Evolutionary conservation across 2,797 vertebrate genomes (phyloP), one percentile per base, ranked within the genome.

Genomic region (Hemitrygon akajei): DNA sequence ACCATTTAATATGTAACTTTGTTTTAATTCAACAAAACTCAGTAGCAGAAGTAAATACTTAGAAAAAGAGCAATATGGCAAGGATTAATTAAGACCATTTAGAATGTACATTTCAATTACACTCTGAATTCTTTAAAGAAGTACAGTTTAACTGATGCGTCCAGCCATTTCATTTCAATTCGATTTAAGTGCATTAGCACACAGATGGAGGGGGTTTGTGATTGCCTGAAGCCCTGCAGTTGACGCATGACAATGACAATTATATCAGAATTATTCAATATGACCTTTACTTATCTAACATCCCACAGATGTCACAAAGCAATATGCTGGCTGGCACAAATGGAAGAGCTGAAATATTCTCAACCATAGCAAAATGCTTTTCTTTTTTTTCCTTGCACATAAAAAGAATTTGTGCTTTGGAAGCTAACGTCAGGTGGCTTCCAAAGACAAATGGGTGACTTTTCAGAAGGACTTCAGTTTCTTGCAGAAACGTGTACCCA

Each of bases 141-240:
- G n/a, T 69, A 37, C 27, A 76, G 73, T 93, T 76, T 75, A 92
- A 92, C 69, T 56, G 69, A 73, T 75, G 69, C 69, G 47, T 92
- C 89, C 71, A 93, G 2, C 71, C 91, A 75, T 93, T 93, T 93
- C 91, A 93, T 93, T 93, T 93, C 69, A 93, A 93, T 93, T 93
- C 56, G 91, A 93, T 93, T 93, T 73, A 93, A 93, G 73, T 56
- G 58, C 71, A 76, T 76, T 93, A 56, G 47, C 47, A 93, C 27
- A 66, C 91, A 93, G 91, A 93, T 93, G 91, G 91, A 93, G 66
- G 27, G 40, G 56, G 91, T 47, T 47, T 93, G 40, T 73, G 91
- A 75, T 40, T 75, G 91, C 71, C 91, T 93, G 71, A 47, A 93
- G 91, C 91, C 76, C 91, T 93, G 40, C 27, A 76, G 71, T 37